These are phyloP conservation scores for Melanostoma mellinum DNA, from an alignment of 2,888 invertebrate genomes.

Conservation along the genomic window DNA sequence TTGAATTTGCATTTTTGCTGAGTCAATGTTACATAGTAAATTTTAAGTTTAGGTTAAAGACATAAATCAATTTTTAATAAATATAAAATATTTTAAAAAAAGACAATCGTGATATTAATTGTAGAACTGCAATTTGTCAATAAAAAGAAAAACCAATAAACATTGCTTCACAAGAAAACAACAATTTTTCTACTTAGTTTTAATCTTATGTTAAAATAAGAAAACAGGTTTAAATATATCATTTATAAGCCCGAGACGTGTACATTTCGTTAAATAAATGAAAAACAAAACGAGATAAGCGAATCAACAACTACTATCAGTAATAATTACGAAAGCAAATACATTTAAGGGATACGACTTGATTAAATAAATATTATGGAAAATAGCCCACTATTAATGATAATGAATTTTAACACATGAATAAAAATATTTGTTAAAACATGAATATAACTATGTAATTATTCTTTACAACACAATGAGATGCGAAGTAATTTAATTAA, in stretches of 20 bases:
- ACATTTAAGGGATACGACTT: conserved; percentile 19
- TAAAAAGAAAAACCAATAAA: conserved; percentile 32
- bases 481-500: conserved; percentile 52
- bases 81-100: conserved; percentile 75
- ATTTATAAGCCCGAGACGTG: conserved; percentile 31
- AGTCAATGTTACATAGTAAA: conserved; percentile 27
- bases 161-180: conserved; percentile 49
- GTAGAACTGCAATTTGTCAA: conserved; percentile 75
- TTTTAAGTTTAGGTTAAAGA: conserved; percentile 44
- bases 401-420: conserved; percentile 25
- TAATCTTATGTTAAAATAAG: conserved; percentile 27
- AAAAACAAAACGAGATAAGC: not conserved
- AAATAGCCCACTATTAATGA: conserved; percentile 38
- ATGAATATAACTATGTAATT: not conserved
- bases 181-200: conserved; percentile 60
- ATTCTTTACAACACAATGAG: conserved; percentile 16
- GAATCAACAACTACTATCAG: not conserved
- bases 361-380: conserved; percentile 7
- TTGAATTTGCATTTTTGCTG: too few relatives aligned
- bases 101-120: conserved; percentile 82
- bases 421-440: conserved; percentile 13
- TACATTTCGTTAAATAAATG: conserved; percentile 4
- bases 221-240: conserved; percentile 2
- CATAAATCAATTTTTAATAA: conserved; percentile 14
- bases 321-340: conserved; percentile 16